phyloP scores from a whole-genome alignment of 2,888 invertebrate genomes.

The Caenorhabditis virilis region DNA sequence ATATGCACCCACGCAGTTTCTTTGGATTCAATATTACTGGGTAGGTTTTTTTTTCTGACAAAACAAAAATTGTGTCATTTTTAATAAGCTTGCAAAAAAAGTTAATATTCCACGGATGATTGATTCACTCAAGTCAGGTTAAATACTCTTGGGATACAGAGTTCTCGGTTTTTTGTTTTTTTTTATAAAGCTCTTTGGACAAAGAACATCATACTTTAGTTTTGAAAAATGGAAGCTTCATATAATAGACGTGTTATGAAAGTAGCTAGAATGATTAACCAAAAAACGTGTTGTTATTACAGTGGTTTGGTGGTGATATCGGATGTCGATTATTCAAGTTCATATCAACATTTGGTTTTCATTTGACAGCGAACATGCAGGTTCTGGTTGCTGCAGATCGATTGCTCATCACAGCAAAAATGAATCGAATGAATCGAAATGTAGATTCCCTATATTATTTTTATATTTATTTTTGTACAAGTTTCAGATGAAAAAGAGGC shows the following conservation, averaged over 20 bases:
- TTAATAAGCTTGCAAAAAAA: no score
- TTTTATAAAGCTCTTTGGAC: no score
- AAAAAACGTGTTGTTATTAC: conserved; percentile 10
- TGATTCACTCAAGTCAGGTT: no score
- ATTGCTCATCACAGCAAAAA: conserved; percentile 46
- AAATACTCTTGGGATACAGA: no score
- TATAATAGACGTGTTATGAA: no score
- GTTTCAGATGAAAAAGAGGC: conserved; percentile 29
- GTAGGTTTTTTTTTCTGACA: conserved; percentile 17
- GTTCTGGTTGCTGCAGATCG: conserved; percentile 56
- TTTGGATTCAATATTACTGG: conserved; percentile 52
- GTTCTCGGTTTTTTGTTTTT: no score
- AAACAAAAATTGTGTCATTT: not conserved
- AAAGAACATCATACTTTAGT: no score
- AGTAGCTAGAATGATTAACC: no score
- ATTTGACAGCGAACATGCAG: conserved; percentile 59
- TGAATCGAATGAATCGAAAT: conserved; percentile 41
- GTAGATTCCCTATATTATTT: conserved; percentile 5
- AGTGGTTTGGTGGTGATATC: conserved; percentile 54
- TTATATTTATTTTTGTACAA: not conserved
- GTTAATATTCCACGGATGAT: no score
- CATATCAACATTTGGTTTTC: conserved; percentile 53
- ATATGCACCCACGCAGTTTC: conserved; percentile 54
- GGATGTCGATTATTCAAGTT: conserved; percentile 52
- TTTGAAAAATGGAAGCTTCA: no score